Conservation (phyloP, 2,113 vertebrate species). For the Rhegmatorhina hoffmannsi region DNA sequence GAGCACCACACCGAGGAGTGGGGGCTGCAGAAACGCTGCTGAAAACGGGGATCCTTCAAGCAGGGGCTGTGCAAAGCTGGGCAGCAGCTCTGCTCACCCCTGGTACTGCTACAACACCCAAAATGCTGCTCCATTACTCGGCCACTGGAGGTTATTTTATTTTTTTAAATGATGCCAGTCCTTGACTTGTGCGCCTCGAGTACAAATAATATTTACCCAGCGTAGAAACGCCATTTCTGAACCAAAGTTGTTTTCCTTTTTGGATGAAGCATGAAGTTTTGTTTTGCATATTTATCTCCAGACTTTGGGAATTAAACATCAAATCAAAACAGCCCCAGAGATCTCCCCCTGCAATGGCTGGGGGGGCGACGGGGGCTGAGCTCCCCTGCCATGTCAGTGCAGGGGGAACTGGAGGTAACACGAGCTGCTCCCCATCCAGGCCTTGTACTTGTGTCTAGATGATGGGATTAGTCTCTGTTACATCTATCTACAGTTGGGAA, state of each 20-base stretch:
- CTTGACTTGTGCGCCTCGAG: neutral
- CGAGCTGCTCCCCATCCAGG: neutral
- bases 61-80: neutral
- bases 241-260: neutral
- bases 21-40: neutral
- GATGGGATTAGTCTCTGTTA: slow-evolving; percentile 57
- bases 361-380: neutral
- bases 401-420: slow-evolving; percentile 19
- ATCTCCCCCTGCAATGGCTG: neutral
- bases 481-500: slow-evolving; percentile 50
- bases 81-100: neutral
- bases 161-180: neutral
- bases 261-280: neutral
- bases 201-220: slow-evolving; percentile 70
- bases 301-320: neutral
- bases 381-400: neutral
- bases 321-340: neutral
- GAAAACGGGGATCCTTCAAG: neutral
- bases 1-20: neutral
- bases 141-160: neutral
- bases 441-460: slow-evolving; percentile 45
- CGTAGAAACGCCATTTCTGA: neutral
- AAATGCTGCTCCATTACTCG: neutral
- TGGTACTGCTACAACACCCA: neutral
- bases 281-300: slow-evolving; percentile 10